Conservation (phyloP, 2,888 invertebrate genomes). For the Xylota sylvarum region DNA sequence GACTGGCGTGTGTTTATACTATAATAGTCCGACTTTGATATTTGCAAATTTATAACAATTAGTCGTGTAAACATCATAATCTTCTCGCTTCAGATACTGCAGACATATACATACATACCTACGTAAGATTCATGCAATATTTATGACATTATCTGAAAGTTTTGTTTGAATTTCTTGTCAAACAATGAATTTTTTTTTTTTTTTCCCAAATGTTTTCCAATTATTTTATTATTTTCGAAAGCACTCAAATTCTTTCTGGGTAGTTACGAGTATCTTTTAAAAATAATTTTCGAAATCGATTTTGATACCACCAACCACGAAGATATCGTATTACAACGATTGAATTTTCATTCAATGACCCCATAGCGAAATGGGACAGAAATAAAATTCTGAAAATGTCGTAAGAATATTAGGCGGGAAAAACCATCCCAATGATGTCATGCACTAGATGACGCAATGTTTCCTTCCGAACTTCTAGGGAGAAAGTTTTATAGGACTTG, state of each 20-base stretch:
- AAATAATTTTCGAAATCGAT: constrained; percentile 41
- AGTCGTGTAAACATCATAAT: constrained; percentile 39
- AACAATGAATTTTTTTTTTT: constrained; percentile 54
- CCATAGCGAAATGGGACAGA: constrained; percentile 15
- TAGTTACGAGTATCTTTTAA: not conserved
- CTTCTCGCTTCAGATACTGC: constrained; percentile 17
- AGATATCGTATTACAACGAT: constrained; percentile 30
- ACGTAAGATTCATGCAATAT: constrained; percentile 37
- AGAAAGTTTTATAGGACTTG: constrained; percentile 1
- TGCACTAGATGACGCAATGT: constrained; percentile 43
- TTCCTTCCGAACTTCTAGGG: not conserved
- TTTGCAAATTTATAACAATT: constrained; percentile 40
- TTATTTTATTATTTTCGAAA: constrained; percentile 23
- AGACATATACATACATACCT: not conserved
- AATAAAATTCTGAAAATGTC: constrained; percentile 17
- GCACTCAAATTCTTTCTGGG: constrained; percentile 1
- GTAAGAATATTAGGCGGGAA: constrained; percentile 41
- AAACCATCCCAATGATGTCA: constrained; percentile 58
- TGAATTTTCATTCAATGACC: constrained; percentile 30
- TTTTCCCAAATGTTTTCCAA: too few species aligned
- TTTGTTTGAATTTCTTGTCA: constrained; percentile 59
- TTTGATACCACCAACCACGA: constrained; percentile 5
- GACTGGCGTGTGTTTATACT: not conserved
- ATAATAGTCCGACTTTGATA: constrained; percentile 13
- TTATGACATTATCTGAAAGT: constrained; percentile 59